Base-by-base conservation (phyloP, 2,888 invertebrate genomes). In the Allygus modestus region DNA sequence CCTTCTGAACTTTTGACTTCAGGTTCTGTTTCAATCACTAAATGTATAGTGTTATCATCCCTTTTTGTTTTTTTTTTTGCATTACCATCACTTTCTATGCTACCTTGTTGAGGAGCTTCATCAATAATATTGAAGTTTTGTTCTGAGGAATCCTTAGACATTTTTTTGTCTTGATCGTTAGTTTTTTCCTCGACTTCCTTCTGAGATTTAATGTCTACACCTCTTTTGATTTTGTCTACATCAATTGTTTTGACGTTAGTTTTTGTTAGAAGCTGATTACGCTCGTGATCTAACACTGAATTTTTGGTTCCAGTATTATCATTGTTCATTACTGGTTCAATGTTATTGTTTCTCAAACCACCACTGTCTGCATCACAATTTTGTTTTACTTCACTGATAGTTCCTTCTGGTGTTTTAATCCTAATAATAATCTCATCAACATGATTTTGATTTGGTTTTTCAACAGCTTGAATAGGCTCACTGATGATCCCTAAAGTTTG, bases 21-120 rank as follows among this genome's bases (percentile, higher is more conserved):
- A 43, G 77, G 51, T 28, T 77, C 77, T 31, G 77, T 77, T 77
- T 77, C 77, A 51, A 77, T 77, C 4, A 77, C 28, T 26, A 77
- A 26, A 77, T 77, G 77, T 51, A 77, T 77, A 9, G 77, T 77
- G 31, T 58, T 58, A 58, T 77, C 77, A 51, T 77, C 77, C 23
- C 77, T 46, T 77, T 77, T 77, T 51, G n/a, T n/a, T 15, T 73
- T 73, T 11, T 73, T 73, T 20, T 20, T 23, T 41, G 15, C 15
- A 41, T 41, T 2, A 73, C 33, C 41, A 41, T 1, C 23, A 15
- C 23, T 71, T 71, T 33, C 33, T 71, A 20, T 41, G 5, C 17
- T 73, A 12, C 23, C 23, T 17, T 58, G 7, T 58, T 58, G 23
- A 23, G 58, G 15, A 58, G 20, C 58, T 58, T 58, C 23, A 23